Evolutionary conservation across 2,113 vertebrate genomes (phyloP).

Genomic region (Cyrtonyx montezumae): DNA sequence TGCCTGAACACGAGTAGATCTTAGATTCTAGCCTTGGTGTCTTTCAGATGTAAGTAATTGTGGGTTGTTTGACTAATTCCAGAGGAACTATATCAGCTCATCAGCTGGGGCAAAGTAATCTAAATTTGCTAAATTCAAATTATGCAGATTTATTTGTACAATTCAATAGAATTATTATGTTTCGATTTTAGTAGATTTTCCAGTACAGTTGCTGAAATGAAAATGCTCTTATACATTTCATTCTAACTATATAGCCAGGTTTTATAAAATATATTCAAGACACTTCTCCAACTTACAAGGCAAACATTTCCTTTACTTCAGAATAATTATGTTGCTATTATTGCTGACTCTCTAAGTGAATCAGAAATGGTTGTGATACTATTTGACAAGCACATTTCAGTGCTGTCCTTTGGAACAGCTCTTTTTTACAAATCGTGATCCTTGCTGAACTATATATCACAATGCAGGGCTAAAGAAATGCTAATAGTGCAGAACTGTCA

Average conservation of each 20-base stretch:
- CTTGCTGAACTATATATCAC: neutral
- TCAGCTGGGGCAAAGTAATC: neutral
- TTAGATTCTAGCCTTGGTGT: neutral
- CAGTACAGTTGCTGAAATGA: neutral
- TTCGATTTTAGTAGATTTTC: neutral
- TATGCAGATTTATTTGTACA: neutral
- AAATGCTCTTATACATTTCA: neutral
- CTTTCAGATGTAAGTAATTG: neutral
- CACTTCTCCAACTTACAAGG: neutral
- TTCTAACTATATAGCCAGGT: neutral
- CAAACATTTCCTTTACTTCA: neutral
- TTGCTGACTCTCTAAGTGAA: neutral
- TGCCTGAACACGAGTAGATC: neutral
- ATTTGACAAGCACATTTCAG: neutral
- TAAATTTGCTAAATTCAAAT: neutral
- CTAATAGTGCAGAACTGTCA: neutral
- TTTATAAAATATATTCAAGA: neutral
- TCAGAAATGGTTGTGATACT: neutral
- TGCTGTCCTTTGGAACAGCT: neutral
- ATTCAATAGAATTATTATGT: rapidly evolving
- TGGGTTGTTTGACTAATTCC: neutral
- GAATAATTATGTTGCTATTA: neutral
- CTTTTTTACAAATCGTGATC: neutral
- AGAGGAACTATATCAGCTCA: neutral
- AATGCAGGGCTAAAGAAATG: neutral